phyloP scores from a whole-genome alignment of 2,113 vertebrate species.

The Dendrocopos noguchii region DNA sequence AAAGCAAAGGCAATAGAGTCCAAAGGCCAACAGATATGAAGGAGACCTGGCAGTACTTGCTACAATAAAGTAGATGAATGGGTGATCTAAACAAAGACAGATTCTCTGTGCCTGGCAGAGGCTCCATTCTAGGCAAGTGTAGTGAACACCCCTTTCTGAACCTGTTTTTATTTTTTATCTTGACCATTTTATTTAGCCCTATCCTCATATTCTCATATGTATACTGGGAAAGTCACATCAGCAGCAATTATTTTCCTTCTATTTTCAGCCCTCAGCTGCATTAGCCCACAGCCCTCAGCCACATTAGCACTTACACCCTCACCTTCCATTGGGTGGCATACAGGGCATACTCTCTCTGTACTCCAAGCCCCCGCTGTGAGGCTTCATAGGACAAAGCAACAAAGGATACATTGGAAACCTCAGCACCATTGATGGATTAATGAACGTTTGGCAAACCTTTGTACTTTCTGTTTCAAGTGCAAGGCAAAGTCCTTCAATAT shows the following conservation, averaged over 20 bases:
- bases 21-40: background rate
- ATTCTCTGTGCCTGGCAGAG: background rate
- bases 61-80: background rate
- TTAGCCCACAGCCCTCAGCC: background rate
- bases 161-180: background rate
- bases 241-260: conserved; percentile 34
- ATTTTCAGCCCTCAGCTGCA: background rate
- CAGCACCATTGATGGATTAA: conserved; percentile 6
- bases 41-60: background rate
- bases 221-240: conserved; percentile 7
- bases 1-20: background rate
- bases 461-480: background rate
- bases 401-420: background rate
- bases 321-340: background rate
- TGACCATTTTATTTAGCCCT: background rate
- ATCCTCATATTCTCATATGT: background rate
- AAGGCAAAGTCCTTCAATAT: conserved; percentile 3
- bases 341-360: background rate
- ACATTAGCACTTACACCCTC: background rate
- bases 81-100: background rate
- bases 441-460: conserved; percentile 14
- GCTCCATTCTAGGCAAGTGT: background rate
- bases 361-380: background rate
- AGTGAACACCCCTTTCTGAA: background rate
- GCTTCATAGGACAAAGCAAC: background rate